These are phyloP conservation scores for Melipona beecheii DNA, from an alignment of 2,888 invertebrate species.

Conservation along the genomic window DNA sequence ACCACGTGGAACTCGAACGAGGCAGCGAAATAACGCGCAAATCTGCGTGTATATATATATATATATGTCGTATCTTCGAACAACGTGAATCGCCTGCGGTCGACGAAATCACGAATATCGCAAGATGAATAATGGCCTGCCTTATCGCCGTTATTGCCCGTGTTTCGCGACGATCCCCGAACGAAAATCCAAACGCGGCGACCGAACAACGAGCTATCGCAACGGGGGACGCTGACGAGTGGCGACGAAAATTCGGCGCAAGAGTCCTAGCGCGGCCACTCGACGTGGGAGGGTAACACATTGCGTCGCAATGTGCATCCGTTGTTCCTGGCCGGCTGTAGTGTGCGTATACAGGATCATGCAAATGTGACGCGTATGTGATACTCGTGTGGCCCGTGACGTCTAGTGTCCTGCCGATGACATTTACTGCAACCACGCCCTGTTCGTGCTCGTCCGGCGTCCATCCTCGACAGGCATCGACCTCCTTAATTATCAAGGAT, in stretches of 20 bases:
- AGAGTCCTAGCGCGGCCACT: constrained; percentile 73
- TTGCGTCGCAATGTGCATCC: constrained; percentile 66
- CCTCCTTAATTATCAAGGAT: constrained; percentile 79
- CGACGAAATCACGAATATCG: constrained; percentile 10
- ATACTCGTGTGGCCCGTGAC: constrained; percentile 81
- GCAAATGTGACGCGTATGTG: constrained; percentile 80
- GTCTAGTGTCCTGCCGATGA: constrained; percentile 83
- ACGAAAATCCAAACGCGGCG: constrained; percentile 45
- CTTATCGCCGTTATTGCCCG: constrained; percentile 40
- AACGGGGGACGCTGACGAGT: constrained; percentile 61
- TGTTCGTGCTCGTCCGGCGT: constrained; percentile 68
- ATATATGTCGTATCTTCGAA: not conserved
- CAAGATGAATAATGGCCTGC: constrained; percentile 50
- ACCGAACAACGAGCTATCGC: constrained; percentile 48
- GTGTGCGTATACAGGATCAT: constrained; percentile 72
- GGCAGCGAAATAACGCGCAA: not conserved
- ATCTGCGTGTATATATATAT: not conserved
- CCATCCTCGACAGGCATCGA: constrained; percentile 76
- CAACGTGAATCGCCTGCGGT: not conserved
- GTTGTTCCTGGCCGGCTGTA: constrained; percentile 60
- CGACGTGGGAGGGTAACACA: constrained; percentile 70
- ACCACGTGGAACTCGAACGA: not conserved
- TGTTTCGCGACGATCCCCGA: constrained; percentile 30
- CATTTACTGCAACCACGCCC: constrained; percentile 82
- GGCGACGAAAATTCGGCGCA: constrained; percentile 69